phyloP scores from a whole-genome alignment of 2,888 invertebrate genomes.

The Selenia dentaria region DNA sequence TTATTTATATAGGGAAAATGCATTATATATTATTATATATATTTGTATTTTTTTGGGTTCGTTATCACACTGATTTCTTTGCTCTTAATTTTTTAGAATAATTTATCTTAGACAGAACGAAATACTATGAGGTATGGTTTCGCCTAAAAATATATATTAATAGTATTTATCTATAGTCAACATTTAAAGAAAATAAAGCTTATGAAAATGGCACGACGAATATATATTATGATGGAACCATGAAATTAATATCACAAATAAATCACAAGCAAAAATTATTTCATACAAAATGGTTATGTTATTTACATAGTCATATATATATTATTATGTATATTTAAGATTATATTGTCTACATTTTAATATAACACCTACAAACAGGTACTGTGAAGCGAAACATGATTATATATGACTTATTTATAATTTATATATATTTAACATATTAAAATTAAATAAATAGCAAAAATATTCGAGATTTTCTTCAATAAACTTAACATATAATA shows the following conservation, averaged over 20 bases:
- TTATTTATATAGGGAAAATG: too few relatives aligned
- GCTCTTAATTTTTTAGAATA: slow-evolving; percentile 23
- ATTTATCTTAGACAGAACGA: slow-evolving; percentile 34
- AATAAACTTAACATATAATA: too few relatives aligned
- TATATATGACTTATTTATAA: slow-evolving; percentile 21
- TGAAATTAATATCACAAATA: slow-evolving; percentile 37
- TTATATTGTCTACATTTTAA: slow-evolving; percentile 69
- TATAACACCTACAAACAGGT: slow-evolving; percentile 69
- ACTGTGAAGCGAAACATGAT: slow-evolving; percentile 61
- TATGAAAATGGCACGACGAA: slow-evolving; percentile 41
- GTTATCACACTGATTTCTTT: slow-evolving; percentile 30
- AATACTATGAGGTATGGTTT: slow-evolving; percentile 25
- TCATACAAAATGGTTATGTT: slow-evolving; percentile 26
- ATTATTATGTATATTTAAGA: slow-evolving; percentile 31
- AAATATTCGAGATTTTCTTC: slow-evolving; percentile 21
- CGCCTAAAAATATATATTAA: slow-evolving; percentile 23
- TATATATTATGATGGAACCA: slow-evolving; percentile 24
- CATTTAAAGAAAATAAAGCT: slow-evolving; percentile 31
- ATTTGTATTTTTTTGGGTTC: too few relatives aligned
- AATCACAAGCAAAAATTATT: slow-evolving; percentile 38
- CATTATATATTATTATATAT: too few relatives aligned
- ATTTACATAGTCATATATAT: slow-evolving; percentile 44
- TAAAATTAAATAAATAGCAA: slow-evolving; percentile 9
- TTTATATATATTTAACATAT: slow-evolving; percentile 30
- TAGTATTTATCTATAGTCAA: slow-evolving; percentile 16